Evolutionary conservation across 2,888 invertebrate species (phyloP).

Genomic region (Dinocampus coccinellae): DNA sequence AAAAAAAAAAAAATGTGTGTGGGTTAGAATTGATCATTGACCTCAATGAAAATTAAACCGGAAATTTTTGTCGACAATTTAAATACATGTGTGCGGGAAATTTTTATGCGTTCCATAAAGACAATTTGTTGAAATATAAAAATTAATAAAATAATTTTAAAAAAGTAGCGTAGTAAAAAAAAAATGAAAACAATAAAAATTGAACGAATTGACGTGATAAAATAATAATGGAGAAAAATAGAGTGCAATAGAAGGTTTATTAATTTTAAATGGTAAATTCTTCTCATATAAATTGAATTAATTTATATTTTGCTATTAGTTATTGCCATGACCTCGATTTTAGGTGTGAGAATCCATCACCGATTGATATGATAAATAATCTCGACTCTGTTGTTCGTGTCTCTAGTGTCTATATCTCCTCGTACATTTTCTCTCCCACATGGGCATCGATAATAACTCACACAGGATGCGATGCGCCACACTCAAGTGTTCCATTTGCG

Average conservation of each 20-base stretch:
- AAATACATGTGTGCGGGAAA: not conserved
- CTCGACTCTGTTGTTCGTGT: conserved; percentile 10
- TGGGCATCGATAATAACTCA: conserved; percentile 43
- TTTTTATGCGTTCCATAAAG: not conserved
- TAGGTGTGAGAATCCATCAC: conserved; percentile 24
- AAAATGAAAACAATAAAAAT: conserved; percentile 17
- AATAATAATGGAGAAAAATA: conserved; percentile 2
- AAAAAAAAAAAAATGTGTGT: no score
- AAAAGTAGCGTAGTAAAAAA: not conserved
- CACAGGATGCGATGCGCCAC: conserved; percentile 43
- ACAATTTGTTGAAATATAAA: not conserved
- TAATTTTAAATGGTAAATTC: no score
- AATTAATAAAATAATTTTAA: no score
- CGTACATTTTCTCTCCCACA: conserved; percentile 21
- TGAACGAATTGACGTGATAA: not conserved
- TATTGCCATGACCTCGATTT: conserved; percentile 29
- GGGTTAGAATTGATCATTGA: no score
- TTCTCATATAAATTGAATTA: conserved; percentile 45
- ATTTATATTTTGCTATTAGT: no score
- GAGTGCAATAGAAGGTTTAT: no score
- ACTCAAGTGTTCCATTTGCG: conserved; percentile 37
- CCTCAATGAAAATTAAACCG: no score
- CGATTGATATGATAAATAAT: conserved; percentile 20
- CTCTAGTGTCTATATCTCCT: not conserved
- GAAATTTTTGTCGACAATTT: no score